A percentile compares a stretch with the other conserved stretches of the same genome.
These are phyloP conservation scores for Cryptus viduatorius DNA, from an alignment of 2,888 invertebrate genomes.

Conservation along the genomic window DNA sequence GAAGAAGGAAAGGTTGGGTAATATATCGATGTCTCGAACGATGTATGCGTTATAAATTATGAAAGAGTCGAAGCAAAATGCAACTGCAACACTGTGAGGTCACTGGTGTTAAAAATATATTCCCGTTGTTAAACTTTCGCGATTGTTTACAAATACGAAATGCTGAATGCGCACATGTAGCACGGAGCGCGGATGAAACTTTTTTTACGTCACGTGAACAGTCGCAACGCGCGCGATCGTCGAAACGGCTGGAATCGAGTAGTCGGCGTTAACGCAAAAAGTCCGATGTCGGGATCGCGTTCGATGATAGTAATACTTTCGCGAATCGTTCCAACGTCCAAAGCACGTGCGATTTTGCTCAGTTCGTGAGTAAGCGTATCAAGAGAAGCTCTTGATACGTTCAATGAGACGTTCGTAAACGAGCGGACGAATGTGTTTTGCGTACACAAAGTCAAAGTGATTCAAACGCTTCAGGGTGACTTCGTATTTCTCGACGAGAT, in stretches of 20 bases:
- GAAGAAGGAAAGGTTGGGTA: neutral
- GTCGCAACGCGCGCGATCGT: neutral
- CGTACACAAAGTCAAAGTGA: constrained; percentile 78
- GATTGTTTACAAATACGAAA: constrained; percentile 27
- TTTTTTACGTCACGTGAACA: neutral
- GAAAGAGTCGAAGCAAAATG: neutral
- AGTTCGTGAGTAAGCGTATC: constrained; percentile 4
- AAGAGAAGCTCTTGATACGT: constrained; percentile 19
- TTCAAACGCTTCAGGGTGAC: constrained; percentile 74
- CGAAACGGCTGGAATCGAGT: neutral
- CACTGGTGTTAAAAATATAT: neutral
- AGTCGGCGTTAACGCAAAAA: neutral
- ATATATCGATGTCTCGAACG: neutral
- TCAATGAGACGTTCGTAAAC: constrained; percentile 71
- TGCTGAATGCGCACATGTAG: neutral
- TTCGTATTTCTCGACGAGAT: constrained; percentile 69
- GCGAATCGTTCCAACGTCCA: constrained; percentile 13
- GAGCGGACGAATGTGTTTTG: constrained; percentile 69
- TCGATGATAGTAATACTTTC: constrained; percentile 1
- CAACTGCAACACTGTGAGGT: neutral
- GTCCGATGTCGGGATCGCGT: neutral
- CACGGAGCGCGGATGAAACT: neutral
- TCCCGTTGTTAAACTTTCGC: neutral
- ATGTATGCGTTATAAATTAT: neutral
- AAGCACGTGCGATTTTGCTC: constrained; percentile 17